Conservation (phyloP, 2,113 vertebrate species). For the Malurus cyaneus region DNA sequence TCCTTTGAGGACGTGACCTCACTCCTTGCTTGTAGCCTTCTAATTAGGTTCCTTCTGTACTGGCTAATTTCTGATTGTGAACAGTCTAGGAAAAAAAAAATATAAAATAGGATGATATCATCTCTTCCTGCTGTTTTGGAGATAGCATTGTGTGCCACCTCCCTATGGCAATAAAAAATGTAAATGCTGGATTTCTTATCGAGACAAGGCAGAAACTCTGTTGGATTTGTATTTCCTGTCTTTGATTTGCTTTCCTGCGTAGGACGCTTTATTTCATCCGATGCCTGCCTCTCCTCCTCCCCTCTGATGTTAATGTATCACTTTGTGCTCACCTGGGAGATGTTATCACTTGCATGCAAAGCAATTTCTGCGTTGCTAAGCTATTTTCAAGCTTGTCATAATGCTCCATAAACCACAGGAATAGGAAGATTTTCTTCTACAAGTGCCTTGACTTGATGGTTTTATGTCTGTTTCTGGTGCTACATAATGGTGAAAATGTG, state of each 20-base stretch:
- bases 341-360: neutral
- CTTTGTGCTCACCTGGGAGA: constrained; percentile 48
- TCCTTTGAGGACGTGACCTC: neutral
- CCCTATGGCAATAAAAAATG: constrained; percentile 21
- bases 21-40: neutral
- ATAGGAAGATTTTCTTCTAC: neutral
- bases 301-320: neutral
- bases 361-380: neutral
- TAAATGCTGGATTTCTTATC: constrained; percentile 28
- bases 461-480: neutral
- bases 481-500: neutral
- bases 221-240: constrained; percentile 27
- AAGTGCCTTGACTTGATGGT: neutral
- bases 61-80: neutral
- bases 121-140: constrained; percentile 46
- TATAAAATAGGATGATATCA: neutral
- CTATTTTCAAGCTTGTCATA: neutral
- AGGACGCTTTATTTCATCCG: neutral
- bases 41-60: neutral
- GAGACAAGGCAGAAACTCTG: neutral
- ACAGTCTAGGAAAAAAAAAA: neutral
- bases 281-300: neutral
- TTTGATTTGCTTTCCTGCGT: neutral
- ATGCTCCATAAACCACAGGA: neutral
- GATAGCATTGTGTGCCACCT: constrained; percentile 14